A percentile compares a stretch with the other conserved stretches of the same genome.
phyloP scores from a whole-genome alignment of 2,888 invertebrate genomes.

The Dyspetes luteomarginatus region DNA sequence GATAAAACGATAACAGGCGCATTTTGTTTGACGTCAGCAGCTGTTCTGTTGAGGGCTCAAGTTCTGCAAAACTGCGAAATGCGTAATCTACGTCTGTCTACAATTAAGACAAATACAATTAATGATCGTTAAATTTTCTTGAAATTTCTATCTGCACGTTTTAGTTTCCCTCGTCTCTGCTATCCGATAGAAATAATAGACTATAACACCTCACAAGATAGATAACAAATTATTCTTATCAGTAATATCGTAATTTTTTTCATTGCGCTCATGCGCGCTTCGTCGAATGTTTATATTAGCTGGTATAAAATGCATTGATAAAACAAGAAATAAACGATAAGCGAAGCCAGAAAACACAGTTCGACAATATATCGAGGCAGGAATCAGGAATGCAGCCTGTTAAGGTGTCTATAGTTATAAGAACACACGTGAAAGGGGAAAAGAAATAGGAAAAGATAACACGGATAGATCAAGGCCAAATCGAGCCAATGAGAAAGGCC shows the following conservation, averaged over 20 bases:
- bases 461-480: conserved; percentile 56
- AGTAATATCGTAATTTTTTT: background rate
- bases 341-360: background rate
- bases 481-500: conserved; percentile 33
- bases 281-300: background rate
- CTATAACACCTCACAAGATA: background rate
- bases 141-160: background rate
- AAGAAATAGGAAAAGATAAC: conserved; percentile 54
- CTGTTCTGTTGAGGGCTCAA: background rate
- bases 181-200: background rate
- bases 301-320: background rate
- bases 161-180: no score
- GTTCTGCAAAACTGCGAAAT: no score
- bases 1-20: background rate
- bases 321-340: background rate
- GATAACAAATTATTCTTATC: background rate
- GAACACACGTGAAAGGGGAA: conserved; percentile 33
- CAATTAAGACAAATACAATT: no score
- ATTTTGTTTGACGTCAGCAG: background rate
- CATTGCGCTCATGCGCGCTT: background rate
- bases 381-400: conserved; percentile 15
- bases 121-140: background rate
- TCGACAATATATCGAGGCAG: background rate
- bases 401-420: background rate
- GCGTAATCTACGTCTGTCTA: no score